A percentile compares a stretch with the other conserved stretches of the same genome.
phyloP scores from a whole-genome alignment of 2,888 invertebrate genomes.

The Aplocera efformata region DNA sequence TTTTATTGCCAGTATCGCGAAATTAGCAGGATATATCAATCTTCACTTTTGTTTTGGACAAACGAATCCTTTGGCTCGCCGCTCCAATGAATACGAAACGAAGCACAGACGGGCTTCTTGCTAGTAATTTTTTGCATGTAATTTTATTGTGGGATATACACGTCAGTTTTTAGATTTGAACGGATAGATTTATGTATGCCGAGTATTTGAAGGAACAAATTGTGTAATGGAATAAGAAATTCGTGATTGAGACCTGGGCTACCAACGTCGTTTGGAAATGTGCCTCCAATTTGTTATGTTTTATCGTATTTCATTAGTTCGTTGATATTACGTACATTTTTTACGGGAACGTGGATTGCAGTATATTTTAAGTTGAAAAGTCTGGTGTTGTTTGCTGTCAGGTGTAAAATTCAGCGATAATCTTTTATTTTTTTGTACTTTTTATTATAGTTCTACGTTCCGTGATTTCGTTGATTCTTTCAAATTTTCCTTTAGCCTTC shows the following conservation, averaged over 20 bases:
- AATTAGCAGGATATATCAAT: conserved; percentile 79
- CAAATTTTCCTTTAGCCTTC: no score
- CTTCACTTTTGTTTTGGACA: conserved; percentile 37
- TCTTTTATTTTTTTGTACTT: no score
- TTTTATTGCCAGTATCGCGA: conserved; percentile 65
- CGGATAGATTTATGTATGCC: conserved; percentile 18
- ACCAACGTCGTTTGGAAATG: conserved; percentile 14
- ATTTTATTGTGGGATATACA: conserved; percentile 35
- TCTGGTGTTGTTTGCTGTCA: no score
- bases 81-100: conserved; percentile 39
- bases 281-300: background rate
- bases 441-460: no score
- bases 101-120: conserved; percentile 30
- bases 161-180: conserved; percentile 36
- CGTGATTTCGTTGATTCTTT: no score
- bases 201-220: conserved; percentile 21
- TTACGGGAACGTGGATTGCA: no score
- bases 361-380: no score
- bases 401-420: no score
- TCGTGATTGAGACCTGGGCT: conserved; percentile 12
- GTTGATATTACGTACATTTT: no score
- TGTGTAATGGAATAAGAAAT: conserved; percentile 19
- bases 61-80: conserved; percentile 31
- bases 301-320: background rate
- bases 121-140: conserved; percentile 12